These are phyloP conservation scores for Galeruca laticollis DNA, from an alignment of 2,888 invertebrate species.

Conservation along the genomic window DNA sequence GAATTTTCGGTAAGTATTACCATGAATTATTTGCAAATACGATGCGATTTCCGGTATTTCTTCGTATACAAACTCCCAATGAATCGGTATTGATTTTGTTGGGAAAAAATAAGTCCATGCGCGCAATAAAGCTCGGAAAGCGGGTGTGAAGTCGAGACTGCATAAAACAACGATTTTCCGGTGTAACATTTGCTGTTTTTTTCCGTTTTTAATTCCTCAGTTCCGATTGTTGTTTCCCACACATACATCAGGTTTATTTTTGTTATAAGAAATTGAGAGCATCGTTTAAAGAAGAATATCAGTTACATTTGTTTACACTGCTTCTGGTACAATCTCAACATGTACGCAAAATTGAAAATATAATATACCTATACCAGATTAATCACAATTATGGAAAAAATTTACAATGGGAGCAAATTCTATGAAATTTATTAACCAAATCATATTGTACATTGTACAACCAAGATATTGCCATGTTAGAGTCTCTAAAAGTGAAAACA, in stretches of 20 bases:
- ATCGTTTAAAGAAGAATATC: too few species aligned
- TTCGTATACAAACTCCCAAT: conserved; percentile 49
- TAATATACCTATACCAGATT: too few species aligned
- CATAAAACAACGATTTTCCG: conserved; percentile 59
- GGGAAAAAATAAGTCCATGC: conserved; percentile 66
- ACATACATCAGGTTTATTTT: neutral
- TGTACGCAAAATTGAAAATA: too few species aligned
- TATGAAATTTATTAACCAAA: too few species aligned
- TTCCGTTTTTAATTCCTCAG: conserved; percentile 34
- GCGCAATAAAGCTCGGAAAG: conserved; percentile 62
- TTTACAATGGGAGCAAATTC: too few species aligned
- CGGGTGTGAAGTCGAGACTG: conserved; percentile 58
- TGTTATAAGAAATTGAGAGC: neutral
- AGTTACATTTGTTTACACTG: too few species aligned
- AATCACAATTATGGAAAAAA: too few species aligned
- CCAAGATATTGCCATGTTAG: too few species aligned
- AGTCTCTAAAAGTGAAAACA: too few species aligned
- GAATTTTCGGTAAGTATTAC: conserved; percentile 16
- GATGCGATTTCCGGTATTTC: conserved; percentile 46
- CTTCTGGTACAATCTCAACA: too few species aligned
- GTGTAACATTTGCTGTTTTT: conserved; percentile 36
- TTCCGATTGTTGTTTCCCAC: conserved; percentile 34
- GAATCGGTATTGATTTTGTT: conserved; percentile 63
- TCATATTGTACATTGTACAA: too few species aligned
- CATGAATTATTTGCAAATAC: neutral